These are phyloP conservation scores for Zootermopsis nevadensis DNA, from an alignment of 2,888 invertebrate species.

Conservation along the genomic window DNA sequence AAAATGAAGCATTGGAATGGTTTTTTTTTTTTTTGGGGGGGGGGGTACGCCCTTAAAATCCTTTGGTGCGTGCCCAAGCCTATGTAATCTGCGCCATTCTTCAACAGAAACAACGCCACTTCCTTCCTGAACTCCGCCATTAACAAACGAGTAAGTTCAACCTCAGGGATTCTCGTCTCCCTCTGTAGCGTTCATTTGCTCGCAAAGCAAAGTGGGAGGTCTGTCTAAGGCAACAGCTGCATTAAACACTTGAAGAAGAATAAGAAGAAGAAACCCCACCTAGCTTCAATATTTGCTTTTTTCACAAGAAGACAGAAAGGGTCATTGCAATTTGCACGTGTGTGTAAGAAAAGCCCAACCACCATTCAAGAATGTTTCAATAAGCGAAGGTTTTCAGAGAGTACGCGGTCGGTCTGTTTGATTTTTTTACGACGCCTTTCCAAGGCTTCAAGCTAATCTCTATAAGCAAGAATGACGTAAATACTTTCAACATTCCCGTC, in stretches of 20 bases:
- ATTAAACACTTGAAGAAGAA: background rate
- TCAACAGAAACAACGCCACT: background rate
- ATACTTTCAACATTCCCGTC: background rate
- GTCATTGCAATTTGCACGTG: constrained; percentile 32
- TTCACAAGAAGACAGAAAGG: constrained; percentile 17
- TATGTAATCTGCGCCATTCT: too few species aligned
- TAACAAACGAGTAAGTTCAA: background rate
- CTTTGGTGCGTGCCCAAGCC: too few species aligned
- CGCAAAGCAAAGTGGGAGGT: constrained; percentile 10
- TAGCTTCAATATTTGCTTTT: constrained; percentile 28
- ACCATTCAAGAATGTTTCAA: background rate
- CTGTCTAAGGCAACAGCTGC: background rate
- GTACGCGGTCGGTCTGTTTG: background rate
- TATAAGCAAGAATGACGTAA: background rate
- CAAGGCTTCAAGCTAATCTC: background rate
- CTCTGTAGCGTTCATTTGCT: background rate
- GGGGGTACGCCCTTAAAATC: too few species aligned
- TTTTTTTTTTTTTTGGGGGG: too few species aligned
- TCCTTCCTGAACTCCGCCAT: background rate
- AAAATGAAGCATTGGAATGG: too few species aligned
- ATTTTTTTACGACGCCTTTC: background rate
- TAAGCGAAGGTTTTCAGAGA: background rate
- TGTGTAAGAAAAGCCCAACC: constrained; percentile 1
- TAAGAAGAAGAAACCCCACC: constrained; percentile 17
- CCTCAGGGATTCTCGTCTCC: background rate